These are phyloP conservation scores for Falco punctatus DNA, from an alignment of 2,113 vertebrate genomes.

Conservation along the genomic window DNA sequence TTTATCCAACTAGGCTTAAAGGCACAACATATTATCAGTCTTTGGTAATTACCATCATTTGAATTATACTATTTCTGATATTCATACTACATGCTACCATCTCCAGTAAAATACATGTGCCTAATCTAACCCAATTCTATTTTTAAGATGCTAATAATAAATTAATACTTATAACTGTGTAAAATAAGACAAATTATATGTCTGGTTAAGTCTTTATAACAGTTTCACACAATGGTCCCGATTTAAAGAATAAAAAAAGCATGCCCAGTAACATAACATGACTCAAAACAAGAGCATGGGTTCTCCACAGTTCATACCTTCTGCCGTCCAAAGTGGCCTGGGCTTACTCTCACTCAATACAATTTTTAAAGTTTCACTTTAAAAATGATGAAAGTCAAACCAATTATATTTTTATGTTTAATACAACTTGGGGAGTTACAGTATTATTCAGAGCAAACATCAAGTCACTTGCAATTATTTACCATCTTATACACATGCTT, in stretches of 20 bases:
- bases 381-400: neutral
- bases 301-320: neutral
- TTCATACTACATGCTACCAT: neutral
- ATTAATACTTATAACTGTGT: neutral
- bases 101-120: neutral
- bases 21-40: neutral
- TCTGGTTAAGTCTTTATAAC: neutral
- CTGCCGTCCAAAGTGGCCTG: neutral
- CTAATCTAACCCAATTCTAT: neutral
- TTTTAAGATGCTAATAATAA: neutral
- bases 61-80: neutral
- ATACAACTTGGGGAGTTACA: neutral
- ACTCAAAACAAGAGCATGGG: neutral
- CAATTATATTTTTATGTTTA: neutral
- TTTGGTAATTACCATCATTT: neutral
- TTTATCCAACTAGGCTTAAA: neutral
- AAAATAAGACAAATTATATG: neutral
- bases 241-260: neutral
- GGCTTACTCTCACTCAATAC: neutral
- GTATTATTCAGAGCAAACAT: neutral
- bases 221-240: neutral
- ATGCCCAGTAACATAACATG: neutral
- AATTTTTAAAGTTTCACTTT: neutral
- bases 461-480: neutral
- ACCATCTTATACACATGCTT: neutral